Percentiles rank a stretch among this genome's conserved stretches.
Evolutionary conservation across 2,113 vertebrate genomes (phyloP).

Genomic region (Montifringilla adamsi): DNA sequence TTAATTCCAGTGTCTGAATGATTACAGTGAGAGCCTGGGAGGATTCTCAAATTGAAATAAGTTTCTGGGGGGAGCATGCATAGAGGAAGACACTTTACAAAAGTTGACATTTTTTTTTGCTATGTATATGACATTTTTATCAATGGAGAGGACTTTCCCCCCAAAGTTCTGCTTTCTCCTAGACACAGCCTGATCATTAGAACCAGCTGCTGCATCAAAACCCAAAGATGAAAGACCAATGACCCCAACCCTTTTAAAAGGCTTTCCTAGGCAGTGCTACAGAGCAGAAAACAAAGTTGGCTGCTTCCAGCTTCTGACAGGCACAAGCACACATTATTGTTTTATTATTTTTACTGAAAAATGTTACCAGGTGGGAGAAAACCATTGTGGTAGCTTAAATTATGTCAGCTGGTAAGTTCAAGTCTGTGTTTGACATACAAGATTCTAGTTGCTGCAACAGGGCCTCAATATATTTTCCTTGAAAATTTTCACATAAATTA

Average conservation of each 20-base stretch:
- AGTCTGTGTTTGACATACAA: neutral
- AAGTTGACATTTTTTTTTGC: neutral
- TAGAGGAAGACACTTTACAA: too few species aligned
- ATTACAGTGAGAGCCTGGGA: neutral
- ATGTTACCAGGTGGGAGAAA: neutral
- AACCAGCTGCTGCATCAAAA: neutral
- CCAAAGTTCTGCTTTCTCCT: neutral
- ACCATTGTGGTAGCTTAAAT: neutral
- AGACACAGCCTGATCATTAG: neutral
- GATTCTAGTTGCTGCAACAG: neutral
- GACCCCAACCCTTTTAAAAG: neutral
- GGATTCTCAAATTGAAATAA: neutral
- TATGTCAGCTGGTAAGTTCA: neutral
- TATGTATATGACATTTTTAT: neutral
- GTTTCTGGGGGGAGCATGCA: fast-evolving
- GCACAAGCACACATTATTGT: neutral
- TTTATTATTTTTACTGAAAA: neutral
- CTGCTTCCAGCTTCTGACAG: neutral
- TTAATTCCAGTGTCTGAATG: neutral
- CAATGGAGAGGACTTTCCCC: neutral
- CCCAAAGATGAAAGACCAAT: neutral
- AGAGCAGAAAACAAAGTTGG: neutral
- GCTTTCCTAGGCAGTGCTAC: neutral
- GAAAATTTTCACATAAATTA: neutral
- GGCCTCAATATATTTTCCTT: neutral